Base-by-base conservation (phyloP, 2,797 vertebrate species). In the Brotula barbata region DNA sequence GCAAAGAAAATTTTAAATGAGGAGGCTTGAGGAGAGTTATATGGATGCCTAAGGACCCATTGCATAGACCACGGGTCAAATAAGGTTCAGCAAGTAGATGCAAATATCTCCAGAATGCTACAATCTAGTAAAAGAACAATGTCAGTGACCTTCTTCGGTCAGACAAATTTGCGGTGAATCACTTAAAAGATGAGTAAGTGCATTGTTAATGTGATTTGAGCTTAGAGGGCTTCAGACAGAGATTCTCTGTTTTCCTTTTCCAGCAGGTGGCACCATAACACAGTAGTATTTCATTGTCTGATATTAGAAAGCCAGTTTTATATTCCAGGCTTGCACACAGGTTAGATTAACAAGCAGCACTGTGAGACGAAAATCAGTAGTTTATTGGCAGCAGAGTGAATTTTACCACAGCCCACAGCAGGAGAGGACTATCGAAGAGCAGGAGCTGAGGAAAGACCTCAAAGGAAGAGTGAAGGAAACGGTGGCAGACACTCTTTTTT, bases 241-340 rank as follows among this genome's bases (percentile, higher is more conserved):
- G 11, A 42, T 77, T 66, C 8, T 60, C 17, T 22, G n/a, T 31
- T n/a, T 45, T 46, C 62, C 66, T 71, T 56, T 41, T 61, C 86
- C 87, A 88, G 81, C 81, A 88, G 86, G 83, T 78, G 85, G 87
- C 65, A 49, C 68, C 49, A 48, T 73, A 25, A 53, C 77, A 72
- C 66, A 40, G 22, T 21, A 45, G 67, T 31, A 7, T 25, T 45
- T 77, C 7, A 3, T 64, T 66, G 67, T 60, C 45, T 64, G 64
- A 62, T 23, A 39, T 20, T 34, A 72, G 40, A 73, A 59, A 68
- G 37, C 10, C 34, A 46, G 28, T 42, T 71, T 11, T 43, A 37
- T 58, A 15, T 63, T 65, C 25, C 11, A 77, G 55, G 22, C 41
- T 11, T 68, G 63, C 57, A 71, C 61, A 80, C 22, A 65, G 23